Evolutionary conservation across 2,888 invertebrate species (phyloP).

Genomic region (Lysandra bellargus): DNA sequence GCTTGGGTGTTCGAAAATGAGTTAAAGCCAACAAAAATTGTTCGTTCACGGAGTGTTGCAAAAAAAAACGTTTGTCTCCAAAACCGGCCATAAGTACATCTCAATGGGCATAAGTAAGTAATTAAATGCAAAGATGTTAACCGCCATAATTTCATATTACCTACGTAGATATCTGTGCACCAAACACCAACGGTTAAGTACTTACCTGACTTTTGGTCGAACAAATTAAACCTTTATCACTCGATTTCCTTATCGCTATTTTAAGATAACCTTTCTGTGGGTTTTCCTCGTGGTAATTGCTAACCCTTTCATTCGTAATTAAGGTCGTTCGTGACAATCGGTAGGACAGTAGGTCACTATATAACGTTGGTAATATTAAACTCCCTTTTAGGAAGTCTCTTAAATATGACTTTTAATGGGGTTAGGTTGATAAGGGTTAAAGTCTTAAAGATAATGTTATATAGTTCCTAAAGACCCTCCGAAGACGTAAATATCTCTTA

Average conservation of each 20-base stretch:
- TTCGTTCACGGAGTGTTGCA: too few species aligned
- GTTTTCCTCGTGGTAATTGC: conserved; percentile 3
- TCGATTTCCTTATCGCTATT: conserved; percentile 17
- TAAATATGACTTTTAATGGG: background rate
- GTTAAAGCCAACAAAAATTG: too few species aligned
- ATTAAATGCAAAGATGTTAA: too few species aligned
- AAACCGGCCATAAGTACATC: too few species aligned
- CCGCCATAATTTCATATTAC: too few species aligned
- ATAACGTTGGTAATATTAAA: background rate
- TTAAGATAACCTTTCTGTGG: conserved; percentile 9
- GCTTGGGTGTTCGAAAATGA: too few species aligned
- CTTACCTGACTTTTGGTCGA: too few species aligned
- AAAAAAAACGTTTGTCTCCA: too few species aligned
- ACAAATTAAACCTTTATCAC: background rate
- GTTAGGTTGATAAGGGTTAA: background rate
- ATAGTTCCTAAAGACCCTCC: background rate
- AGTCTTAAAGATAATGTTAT: background rate
- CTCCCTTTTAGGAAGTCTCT: background rate
- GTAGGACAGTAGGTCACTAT: background rate
- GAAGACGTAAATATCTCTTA: background rate
- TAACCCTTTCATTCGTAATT: conserved; percentile 1
- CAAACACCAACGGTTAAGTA: too few species aligned
- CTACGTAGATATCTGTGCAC: too few species aligned
- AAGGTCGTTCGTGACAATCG: background rate
- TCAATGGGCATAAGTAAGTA: too few species aligned